Evolutionary conservation across 2,888 invertebrate species (phyloP).

Genomic region (Bhutanitis thaidina): DNA sequence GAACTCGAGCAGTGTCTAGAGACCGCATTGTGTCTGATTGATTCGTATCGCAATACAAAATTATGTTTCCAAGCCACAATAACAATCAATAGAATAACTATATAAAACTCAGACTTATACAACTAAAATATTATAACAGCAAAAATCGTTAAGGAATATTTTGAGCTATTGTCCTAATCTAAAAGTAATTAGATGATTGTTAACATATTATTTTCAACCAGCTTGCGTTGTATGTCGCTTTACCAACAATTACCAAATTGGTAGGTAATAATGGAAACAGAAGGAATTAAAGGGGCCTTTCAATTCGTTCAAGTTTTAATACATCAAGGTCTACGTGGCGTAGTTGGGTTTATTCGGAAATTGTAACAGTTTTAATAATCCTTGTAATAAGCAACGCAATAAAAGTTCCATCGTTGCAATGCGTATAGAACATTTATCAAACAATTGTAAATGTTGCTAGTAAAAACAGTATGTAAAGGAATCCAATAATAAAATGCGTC

Average conservation of each 20-base stretch:
- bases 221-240: no score
- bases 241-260: no score
- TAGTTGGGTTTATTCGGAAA: background rate
- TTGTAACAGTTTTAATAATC: conserved; percentile 2
- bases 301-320: conserved; percentile 1
- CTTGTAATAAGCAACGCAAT: conserved; percentile 7
- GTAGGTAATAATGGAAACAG: no score
- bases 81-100: no score
- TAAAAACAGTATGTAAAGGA: background rate
- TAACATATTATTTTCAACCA: no score
- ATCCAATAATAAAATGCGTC: background rate
- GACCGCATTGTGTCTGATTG: conserved; percentile 7
- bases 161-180: background rate
- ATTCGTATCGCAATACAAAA: background rate
- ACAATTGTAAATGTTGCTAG: background rate
- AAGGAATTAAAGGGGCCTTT: conserved; percentile 8
- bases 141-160: no score
- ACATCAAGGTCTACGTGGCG: conserved; percentile 18
- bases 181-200: background rate
- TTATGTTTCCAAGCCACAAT: no score
- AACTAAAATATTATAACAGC: no score
- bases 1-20: conserved; percentile 9
- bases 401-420: background rate
- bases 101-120: no score
- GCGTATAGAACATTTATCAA: background rate